Conservation (phyloP, 2,797 vertebrate species). For the Acanthornis magna region DNA sequence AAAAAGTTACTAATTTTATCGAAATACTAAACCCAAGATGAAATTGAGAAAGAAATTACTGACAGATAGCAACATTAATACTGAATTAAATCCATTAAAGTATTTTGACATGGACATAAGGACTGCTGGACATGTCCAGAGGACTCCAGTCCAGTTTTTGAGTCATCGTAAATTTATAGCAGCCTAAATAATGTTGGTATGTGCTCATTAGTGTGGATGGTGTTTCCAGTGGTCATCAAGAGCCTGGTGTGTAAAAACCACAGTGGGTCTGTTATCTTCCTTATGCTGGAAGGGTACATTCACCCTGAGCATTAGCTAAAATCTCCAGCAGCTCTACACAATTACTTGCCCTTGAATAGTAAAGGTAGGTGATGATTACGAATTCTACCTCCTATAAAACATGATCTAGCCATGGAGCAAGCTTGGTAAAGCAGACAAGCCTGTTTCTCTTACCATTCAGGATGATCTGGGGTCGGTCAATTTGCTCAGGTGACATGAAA, state of each 20-base stretch:
- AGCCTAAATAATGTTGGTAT: background rate
- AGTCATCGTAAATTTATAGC: background rate
- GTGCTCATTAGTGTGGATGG: background rate
- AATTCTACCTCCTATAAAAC: background rate
- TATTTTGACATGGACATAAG: background rate
- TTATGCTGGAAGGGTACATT: background rate
- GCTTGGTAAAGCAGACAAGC: background rate
- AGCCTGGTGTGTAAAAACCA: background rate
- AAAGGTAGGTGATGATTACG: background rate
- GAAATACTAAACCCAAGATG: background rate
- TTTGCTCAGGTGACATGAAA: background rate
- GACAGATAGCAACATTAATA: background rate
- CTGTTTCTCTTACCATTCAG: background rate
- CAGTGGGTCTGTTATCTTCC: background rate
- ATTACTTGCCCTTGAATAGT: background rate
- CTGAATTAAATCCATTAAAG: background rate
- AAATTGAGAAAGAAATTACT: background rate
- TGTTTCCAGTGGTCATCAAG: background rate
- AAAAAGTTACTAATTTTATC: background rate
- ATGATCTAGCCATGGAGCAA: background rate
- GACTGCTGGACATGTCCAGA: background rate
- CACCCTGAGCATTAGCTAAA: background rate
- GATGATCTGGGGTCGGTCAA: background rate
- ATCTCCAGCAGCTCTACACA: background rate
- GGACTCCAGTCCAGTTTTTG: background rate